Conservation (phyloP, 2,888 invertebrate species). For the Papilio gigon region DNA sequence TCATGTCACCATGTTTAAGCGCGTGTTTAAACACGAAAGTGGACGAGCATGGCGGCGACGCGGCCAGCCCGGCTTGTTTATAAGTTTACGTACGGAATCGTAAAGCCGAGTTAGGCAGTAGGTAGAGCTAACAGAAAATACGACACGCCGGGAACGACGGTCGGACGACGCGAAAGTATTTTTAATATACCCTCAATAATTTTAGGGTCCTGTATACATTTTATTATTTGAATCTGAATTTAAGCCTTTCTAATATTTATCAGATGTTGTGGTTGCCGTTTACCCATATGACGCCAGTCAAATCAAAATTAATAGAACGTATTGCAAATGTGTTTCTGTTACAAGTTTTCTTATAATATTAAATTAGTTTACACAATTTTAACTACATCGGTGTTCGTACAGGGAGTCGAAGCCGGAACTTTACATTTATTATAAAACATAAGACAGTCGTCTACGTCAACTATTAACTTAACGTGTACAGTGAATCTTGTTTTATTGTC, state of each 20-base stretch:
- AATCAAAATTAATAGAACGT: too few species aligned
- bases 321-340: too few species aligned
- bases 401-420: background rate
- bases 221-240: background rate
- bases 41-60: conserved; percentile 72
- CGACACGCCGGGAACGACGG: conserved; percentile 63
- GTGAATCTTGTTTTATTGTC: background rate
- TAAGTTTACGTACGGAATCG: conserved; percentile 76
- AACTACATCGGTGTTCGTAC: background rate
- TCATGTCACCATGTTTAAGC: conserved; percentile 78
- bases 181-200: conserved; percentile 43
- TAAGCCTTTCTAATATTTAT: background rate
- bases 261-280: background rate
- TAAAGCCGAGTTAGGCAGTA: conserved; percentile 75
- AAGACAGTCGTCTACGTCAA: background rate
- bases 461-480: background rate
- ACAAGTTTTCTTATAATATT: too few species aligned
- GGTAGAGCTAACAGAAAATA: conserved; percentile 77
- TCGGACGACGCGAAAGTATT: conserved; percentile 47
- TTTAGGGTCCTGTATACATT: conserved; percentile 31
- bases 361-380: too few species aligned
- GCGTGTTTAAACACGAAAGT: conserved; percentile 76
- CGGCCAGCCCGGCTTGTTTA: conserved; percentile 64
- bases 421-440: background rate
- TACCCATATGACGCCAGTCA: too few species aligned